phyloP scores from a whole-genome alignment of 2,113 vertebrate genomes.

The Pteronura brasiliensis region DNA sequence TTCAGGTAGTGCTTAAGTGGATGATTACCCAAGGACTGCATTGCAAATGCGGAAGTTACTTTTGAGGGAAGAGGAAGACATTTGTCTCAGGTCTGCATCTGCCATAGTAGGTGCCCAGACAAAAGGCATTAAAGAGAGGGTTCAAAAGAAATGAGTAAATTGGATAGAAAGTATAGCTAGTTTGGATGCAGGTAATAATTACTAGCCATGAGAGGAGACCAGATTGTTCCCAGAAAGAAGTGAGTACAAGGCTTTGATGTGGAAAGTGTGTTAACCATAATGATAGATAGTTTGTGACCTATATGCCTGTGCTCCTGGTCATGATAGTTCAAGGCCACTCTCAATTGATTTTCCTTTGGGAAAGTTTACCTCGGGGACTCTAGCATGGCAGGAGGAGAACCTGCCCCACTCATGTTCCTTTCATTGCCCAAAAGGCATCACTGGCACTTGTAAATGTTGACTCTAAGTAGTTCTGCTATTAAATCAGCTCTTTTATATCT shows the following conservation, averaged over 20 bases:
- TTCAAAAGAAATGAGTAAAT: neutral
- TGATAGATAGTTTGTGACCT: neutral
- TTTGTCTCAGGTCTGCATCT: neutral
- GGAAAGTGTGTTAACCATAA: neutral
- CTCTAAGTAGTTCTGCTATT: slow-evolving; percentile 16
- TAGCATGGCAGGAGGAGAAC: neutral
- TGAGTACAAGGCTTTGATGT: neutral
- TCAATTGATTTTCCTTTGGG: neutral
- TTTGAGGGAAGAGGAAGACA: neutral
- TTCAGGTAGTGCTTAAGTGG: neutral
- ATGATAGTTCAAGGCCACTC: slow-evolving; percentile 1
- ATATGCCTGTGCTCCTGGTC: neutral
- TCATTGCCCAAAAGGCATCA: neutral
- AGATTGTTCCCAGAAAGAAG: slow-evolving; percentile 28
- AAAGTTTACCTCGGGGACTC: neutral
- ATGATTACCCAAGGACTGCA: neutral
- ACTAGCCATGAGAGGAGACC: neutral
- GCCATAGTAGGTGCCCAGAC: neutral
- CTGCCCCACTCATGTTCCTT: neutral
- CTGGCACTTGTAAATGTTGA: neutral
- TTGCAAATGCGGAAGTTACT: neutral
- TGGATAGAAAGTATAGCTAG: neutral
- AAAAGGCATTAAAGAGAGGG: neutral
- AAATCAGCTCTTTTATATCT: slow-evolving; percentile 32
- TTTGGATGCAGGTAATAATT: neutral